Conservation (phyloP, 2,888 invertebrate genomes). For the Eumerus sabulonum region DNA sequence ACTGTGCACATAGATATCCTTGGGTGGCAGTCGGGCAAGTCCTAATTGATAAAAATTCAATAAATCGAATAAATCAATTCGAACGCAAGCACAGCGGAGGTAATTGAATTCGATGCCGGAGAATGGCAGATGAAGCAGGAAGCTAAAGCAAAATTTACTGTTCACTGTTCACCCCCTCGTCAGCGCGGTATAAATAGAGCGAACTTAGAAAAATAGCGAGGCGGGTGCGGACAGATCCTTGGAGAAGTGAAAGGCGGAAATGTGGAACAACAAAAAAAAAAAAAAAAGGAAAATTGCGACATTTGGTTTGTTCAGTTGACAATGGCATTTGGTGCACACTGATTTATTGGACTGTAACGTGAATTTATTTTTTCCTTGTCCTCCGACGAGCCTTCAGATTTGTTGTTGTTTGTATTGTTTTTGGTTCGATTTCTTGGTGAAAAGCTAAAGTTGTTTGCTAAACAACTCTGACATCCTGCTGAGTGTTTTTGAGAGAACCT, state of each 20-base stretch:
- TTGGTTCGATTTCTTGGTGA: not conserved
- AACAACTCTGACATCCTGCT: slow-evolving; percentile 55
- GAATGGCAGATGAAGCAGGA: slow-evolving; percentile 6
- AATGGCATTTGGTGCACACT: slow-evolving; percentile 61
- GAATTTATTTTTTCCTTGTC: slow-evolving; percentile 30
- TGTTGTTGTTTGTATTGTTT: slow-evolving; percentile 8
- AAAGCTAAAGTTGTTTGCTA: slow-evolving; percentile 48
- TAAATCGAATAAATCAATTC: slow-evolving; percentile 66
- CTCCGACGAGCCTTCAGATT: slow-evolving; percentile 7
- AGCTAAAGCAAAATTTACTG: not conserved
- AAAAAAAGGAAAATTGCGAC: slow-evolving; percentile 30
- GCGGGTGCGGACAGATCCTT: not conserved
- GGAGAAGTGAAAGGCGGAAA: slow-evolving; percentile 7
- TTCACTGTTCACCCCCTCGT: not conserved
- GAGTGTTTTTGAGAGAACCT: slow-evolving; percentile 18
- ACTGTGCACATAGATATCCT: slow-evolving; percentile 5
- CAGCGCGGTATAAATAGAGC: not conserved
- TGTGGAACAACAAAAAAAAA: not conserved
- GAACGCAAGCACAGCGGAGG: slow-evolving; percentile 34
- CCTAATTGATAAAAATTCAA: slow-evolving; percentile 66
- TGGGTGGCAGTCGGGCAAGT: slow-evolving; percentile 7
- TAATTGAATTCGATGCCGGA: slow-evolving; percentile 58
- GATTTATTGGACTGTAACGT: slow-evolving; percentile 64
- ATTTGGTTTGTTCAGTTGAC: slow-evolving; percentile 64
- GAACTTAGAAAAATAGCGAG: slow-evolving; percentile 8